These are phyloP conservation scores for Temnothorax unifasciatus DNA, from an alignment of 2,888 invertebrate genomes.

Conservation along the genomic window DNA sequence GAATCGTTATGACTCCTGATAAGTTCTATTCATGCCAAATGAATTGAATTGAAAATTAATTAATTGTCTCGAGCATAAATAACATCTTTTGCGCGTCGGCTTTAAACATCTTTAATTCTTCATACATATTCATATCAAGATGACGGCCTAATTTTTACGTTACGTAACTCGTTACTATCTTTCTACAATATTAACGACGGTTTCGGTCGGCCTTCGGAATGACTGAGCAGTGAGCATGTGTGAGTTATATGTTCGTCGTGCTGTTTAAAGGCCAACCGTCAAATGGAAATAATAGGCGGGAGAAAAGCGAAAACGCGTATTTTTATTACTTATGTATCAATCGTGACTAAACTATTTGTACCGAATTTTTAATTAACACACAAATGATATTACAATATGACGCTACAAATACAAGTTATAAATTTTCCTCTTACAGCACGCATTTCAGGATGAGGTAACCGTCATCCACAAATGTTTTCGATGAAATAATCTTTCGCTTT, in stretches of 20 bases:
- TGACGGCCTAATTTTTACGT: not conserved
- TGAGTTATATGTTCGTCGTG: not conserved
- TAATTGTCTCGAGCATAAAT: not conserved
- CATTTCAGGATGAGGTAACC: not conserved
- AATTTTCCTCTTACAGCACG: not conserved
- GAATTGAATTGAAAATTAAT: not conserved
- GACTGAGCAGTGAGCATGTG: not conserved
- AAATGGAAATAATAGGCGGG: not conserved
- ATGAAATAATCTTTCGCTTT: not conserved
- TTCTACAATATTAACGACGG: not conserved
- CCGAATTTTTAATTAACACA: not conserved
- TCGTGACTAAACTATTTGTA: not conserved
- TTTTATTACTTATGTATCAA: constrained; percentile 9
- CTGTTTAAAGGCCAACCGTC: not conserved
- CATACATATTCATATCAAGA: constrained; percentile 3
- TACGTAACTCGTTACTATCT: constrained; percentile 3
- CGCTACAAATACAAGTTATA: not conserved
- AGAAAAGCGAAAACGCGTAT: not conserved
- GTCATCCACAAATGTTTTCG: not conserved
- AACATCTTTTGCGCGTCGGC: not conserved
- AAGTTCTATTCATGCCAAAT: not conserved
- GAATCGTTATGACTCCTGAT: not conserved
- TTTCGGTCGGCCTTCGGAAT: not conserved
- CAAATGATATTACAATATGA: not conserved
- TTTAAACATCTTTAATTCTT: not conserved